Base-by-base conservation (phyloP, 2,113 vertebrate species). In the Oncorhynchus keta region DNA sequence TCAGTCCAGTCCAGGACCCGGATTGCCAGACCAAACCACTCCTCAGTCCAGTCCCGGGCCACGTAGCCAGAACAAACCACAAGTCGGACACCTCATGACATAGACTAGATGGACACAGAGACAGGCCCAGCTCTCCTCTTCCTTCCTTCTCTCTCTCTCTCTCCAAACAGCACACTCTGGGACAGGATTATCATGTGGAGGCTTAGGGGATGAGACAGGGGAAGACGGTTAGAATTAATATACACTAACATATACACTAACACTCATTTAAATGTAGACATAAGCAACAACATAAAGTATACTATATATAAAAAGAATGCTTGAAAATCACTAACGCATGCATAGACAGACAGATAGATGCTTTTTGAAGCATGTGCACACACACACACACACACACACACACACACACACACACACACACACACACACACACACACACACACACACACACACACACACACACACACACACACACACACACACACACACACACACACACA, bases 51-150 rank as follows among this genome's bases (percentile, higher is more conserved):
- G 24, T 24, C 24, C 24, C 24, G 4, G 6, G 35, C 35, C 35
- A 6, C 6, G 24, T 39, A 39, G 32, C 32, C 35, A 35, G 35
- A 35, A 6, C 35, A 35, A 7, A 35, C 9, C 39, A 45, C 9
- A 97, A 90, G 68, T 99, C 97, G 80, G 97, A 96, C 24, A 99
- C 96, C 91, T 99, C 98, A 9, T 99, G 98, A 89, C 97, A 98
- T 20, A 99, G 86, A 49, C 97, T 94, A 39, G 95, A 93, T 72
- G 96, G 95, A 75, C 96, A 96, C 75, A 97, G 93, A 65, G 95
- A 92, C 75, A 49, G 88, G 32, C 76, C 81, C 71, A 45, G 9
- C 9, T 45, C 9, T 45, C 39, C 2, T 11, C 90, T 93, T 0
- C 81, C 75, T 39, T 16, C 64, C 2, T 2, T 39, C 64, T 7